phyloP scores from a whole-genome alignment of 1,140 invertebrate species.

The Calliopsis andreniformis region DNA sequence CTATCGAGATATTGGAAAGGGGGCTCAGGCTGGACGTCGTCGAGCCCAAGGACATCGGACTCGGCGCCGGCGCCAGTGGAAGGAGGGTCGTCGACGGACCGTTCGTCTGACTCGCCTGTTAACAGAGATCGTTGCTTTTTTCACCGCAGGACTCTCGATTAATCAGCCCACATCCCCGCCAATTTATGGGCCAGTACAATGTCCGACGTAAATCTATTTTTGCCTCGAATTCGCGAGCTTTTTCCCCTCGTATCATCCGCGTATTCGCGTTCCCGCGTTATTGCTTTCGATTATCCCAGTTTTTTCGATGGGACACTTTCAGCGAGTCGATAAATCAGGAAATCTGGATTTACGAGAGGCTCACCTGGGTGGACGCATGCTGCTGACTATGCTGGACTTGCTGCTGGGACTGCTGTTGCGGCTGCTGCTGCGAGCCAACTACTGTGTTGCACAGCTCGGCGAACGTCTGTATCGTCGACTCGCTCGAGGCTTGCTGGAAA shows the following conservation, averaged over 20 bases:
- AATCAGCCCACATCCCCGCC: constrained; percentile 28
- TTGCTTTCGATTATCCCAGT: not conserved
- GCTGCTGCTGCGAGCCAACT: constrained; percentile 78
- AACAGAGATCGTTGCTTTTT: constrained; percentile 45
- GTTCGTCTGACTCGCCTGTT: constrained; percentile 76
- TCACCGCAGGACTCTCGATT: constrained; percentile 30
- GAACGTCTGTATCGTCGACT: constrained; percentile 80
- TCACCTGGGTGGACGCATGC: constrained; percentile 73
- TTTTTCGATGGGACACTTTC: not conserved
- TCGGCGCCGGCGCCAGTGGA: constrained; percentile 82
- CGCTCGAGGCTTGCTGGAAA: constrained; percentile 77
- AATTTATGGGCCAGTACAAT: constrained; percentile 34
- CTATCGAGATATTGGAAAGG: constrained; percentile 84
- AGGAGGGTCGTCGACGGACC: constrained; percentile 76
- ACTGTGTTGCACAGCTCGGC: constrained; percentile 85
- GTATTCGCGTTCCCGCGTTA: not conserved
- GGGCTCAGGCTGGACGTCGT: constrained; percentile 88
- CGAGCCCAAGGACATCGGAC: constrained; percentile 84
- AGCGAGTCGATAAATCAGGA: not conserved
- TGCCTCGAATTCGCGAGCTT: not conserved
- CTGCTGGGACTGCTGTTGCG: constrained; percentile 64
- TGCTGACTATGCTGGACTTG: constrained; percentile 59
- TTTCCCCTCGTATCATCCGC: constrained; percentile 2
- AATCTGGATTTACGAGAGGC: not conserved
- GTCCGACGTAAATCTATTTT: constrained; percentile 45